These are phyloP conservation scores for Dynastes hyllus DNA, from an alignment of 2,888 invertebrate species.

Conservation along the genomic window DNA sequence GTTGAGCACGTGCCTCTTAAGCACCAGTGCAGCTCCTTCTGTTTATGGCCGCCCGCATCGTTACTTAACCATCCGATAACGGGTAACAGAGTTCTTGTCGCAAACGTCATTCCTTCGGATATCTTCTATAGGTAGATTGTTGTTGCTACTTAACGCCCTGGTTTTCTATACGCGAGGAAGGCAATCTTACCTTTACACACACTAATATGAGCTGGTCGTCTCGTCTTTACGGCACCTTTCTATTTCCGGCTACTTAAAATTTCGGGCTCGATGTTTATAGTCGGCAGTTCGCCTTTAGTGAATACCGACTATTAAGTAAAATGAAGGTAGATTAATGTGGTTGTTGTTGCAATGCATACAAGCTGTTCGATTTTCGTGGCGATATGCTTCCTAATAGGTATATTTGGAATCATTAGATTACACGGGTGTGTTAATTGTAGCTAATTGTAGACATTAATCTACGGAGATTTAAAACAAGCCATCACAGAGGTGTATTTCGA, in stretches of 20 bases:
- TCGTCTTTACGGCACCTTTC: slow-evolving; percentile 34
- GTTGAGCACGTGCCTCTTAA: slow-evolving; percentile 59
- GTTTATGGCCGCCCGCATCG: slow-evolving; percentile 57
- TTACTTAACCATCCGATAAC: slow-evolving; percentile 47
- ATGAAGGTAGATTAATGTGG: slow-evolving; percentile 21
- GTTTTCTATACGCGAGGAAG: slow-evolving; percentile 22
- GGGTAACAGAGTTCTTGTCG: slow-evolving; percentile 45
- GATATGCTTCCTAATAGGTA: not conserved
- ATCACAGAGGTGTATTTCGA: too few species aligned
- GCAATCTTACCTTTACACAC: slow-evolving; percentile 24
- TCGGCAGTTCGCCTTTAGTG: slow-evolving; percentile 4
- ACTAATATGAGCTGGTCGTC: not conserved
- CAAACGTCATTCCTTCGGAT: slow-evolving; percentile 48
- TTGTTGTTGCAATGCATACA: slow-evolving; percentile 1
- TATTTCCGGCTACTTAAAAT: slow-evolving; percentile 44
- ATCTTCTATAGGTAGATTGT: slow-evolving; percentile 25
- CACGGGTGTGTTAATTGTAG: not conserved
- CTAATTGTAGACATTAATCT: slow-evolving; percentile 1
- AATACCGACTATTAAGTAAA: slow-evolving; percentile 16
- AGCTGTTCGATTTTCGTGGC: not conserved
- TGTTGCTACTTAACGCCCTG: slow-evolving; percentile 39
- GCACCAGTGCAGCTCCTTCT: slow-evolving; percentile 55
- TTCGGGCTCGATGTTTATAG: slow-evolving; percentile 26
- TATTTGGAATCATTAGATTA: slow-evolving; percentile 5
- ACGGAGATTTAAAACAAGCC: not conserved